Evolutionary conservation across 2,797 vertebrate genomes (phyloP), one percentile per base, ranked within the genome.

Genomic region (Oceanodroma leucorhoa): DNA sequence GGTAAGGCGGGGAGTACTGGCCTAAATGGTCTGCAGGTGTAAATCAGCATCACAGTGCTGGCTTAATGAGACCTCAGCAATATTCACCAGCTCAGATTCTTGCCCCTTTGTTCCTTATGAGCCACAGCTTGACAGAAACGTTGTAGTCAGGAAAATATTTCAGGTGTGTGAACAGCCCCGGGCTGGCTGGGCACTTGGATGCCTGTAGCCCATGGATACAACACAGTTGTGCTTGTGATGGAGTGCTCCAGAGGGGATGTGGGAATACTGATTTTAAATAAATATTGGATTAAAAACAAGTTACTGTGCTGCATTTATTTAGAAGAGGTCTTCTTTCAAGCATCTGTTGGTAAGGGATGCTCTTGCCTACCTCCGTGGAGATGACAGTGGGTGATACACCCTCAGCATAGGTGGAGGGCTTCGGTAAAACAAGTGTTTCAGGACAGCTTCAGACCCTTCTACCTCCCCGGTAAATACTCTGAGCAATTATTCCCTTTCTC

Each of bases 151-250:
- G 83, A 41, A 54, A 41, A 38, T 8, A n/a, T n/a, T 50, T 71
- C 19, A n/a, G 46, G 54, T 27, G 61, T 27, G 45, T 29, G 71
- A 60, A 21, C 21, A 60, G 61, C 41, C 51, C 18, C 0, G 9
- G 32, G 38, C 48, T 61, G 51, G 26, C 51, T 70, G 51, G 14
- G 26, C 1, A 0, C 29, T 62, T 41, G n/a, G 46, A 24, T 51
- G 41, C 45, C 18, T 4, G 48, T 5, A 58, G 46, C 48, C 46
- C 60, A 45, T 2, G 15, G n/a, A 2, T 9, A 30, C 41, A 40
- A 8, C 22, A 23, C 13, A 5, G 29, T 1, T 30, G 34, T 50
- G 50, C 5, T 65, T 0, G 0, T 10, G 24, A 29, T 4, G 20
- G 45, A 87, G 38, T 29, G 64, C 32, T 30, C 41, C 32, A 22